These are phyloP conservation scores for Lithophane socia DNA, from an alignment of 2,888 invertebrate genomes.

Conservation along the genomic window DNA sequence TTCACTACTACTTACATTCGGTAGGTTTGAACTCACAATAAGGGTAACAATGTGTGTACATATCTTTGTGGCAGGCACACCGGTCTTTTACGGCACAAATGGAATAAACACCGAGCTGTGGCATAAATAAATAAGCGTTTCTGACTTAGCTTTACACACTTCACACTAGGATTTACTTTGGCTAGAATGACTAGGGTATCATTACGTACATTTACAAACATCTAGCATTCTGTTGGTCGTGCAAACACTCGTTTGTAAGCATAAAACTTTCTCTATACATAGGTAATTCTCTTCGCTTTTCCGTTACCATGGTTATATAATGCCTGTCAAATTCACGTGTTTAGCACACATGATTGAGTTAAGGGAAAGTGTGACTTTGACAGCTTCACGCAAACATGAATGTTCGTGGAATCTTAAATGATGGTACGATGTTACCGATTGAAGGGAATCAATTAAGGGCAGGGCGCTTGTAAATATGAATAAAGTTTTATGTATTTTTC, in stretches of 20 bases:
- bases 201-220: slow-evolving; percentile 30
- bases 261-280: background rate
- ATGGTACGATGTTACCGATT: slow-evolving; percentile 6
- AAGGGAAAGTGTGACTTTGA: slow-evolving; percentile 42
- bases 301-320: slow-evolving; percentile 27
- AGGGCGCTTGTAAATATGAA: slow-evolving; percentile 6
- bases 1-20: slow-evolving; percentile 71
- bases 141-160: slow-evolving; percentile 17
- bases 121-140: slow-evolving; percentile 50
- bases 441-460: slow-evolving; percentile 18
- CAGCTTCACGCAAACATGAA: slow-evolving; percentile 43
- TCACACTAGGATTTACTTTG: slow-evolving; percentile 15
- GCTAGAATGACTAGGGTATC: slow-evolving; percentile 20
- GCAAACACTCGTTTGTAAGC: background rate
- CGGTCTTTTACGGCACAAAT: slow-evolving; percentile 46
- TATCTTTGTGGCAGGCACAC: slow-evolving; percentile 53
- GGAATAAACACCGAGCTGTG: slow-evolving; percentile 46
- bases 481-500: slow-evolving; percentile 29
- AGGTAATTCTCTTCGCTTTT: slow-evolving; percentile 27
- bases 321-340: slow-evolving; percentile 37
- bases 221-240: background rate
- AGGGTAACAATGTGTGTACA: slow-evolving; percentile 59
- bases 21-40: slow-evolving; percentile 50
- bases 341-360: slow-evolving; percentile 34
- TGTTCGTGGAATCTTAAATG: slow-evolving; percentile 24